Percentiles rank a stretch among this genome's conserved stretches.
Evolutionary conservation across 2,113 vertebrate genomes (phyloP).

Genomic region (Tragelaphus buxtoni): DNA sequence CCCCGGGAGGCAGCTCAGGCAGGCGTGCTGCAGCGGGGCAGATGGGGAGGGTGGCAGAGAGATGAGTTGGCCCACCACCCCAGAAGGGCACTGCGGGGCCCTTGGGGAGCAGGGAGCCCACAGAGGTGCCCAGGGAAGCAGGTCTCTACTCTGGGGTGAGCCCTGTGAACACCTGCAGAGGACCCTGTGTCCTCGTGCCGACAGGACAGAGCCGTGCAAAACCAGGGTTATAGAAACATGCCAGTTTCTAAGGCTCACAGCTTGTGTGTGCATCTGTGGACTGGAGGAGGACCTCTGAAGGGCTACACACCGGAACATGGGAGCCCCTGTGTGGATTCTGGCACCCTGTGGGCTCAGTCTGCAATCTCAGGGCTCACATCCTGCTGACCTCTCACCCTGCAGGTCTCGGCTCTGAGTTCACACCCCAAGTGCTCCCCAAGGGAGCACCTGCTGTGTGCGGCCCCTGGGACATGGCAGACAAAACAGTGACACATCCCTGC

Average conservation of each 20-base stretch:
- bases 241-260: background rate
- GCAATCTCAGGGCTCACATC: background rate
- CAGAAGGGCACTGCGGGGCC: background rate
- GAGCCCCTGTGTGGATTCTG: background rate
- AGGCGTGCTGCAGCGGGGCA: slow-evolving; percentile 74
- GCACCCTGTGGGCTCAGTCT: background rate
- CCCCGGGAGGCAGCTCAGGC: slow-evolving; percentile 76
- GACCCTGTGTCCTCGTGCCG: background rate
- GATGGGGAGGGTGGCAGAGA: background rate
- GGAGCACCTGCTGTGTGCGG: background rate
- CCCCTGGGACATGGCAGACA: background rate
- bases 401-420: background rate
- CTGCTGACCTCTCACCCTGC: background rate
- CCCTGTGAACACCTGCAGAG: background rate
- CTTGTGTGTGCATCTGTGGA: accelerated
- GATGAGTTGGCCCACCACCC: background rate
- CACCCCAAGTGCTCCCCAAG: background rate
- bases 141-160: background rate
- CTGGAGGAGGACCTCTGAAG: background rate
- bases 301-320: too few relatives aligned
- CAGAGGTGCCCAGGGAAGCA: background rate
- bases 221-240: background rate
- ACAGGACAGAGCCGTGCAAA: background rate
- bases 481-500: background rate
- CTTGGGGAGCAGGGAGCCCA: background rate